Conservation (phyloP, 1,140 invertebrate species). For the Phenacoccus solenopsis region DNA sequence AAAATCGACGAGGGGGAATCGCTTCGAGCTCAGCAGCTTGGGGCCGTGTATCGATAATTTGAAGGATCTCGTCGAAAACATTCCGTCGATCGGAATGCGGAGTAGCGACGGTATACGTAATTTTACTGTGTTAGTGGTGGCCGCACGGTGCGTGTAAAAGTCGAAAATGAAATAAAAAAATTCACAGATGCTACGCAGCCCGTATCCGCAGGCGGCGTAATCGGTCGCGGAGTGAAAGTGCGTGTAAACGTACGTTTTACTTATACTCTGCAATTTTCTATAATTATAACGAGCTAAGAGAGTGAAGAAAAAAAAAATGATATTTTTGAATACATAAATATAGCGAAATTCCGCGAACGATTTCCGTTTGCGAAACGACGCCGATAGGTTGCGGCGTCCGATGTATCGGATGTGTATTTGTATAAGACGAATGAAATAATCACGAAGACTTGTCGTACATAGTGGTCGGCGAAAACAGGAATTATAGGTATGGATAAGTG, state of each 20-base stretch:
- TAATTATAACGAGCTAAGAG: background rate
- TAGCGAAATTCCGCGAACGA: background rate
- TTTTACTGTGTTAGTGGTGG: background rate
- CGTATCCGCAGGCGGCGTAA: background rate
- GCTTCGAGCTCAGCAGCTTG: too few species aligned
- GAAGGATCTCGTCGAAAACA: too few species aligned
- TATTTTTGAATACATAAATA: slow-evolving; percentile 9
- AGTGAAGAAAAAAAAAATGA: background rate
- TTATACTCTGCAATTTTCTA: slow-evolving; percentile 9
- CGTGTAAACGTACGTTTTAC: background rate
- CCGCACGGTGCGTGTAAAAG: background rate
- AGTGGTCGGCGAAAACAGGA: background rate
- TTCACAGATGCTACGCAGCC: background rate
- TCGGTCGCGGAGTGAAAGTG: background rate
- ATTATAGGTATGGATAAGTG: background rate
- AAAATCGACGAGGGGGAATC: too few species aligned
- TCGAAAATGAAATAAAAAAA: background rate
- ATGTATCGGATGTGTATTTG: too few species aligned
- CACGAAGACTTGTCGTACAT: background rate
- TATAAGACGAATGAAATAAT: background rate
- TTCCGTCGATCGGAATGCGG: background rate
- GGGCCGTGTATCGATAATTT: too few species aligned
- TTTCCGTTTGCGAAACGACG: background rate
- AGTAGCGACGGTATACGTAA: background rate
- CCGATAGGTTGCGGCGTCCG: background rate